Evolutionary conservation across 2,113 vertebrate species (phyloP).

Genomic region (Probosciger aterrimus): DNA sequence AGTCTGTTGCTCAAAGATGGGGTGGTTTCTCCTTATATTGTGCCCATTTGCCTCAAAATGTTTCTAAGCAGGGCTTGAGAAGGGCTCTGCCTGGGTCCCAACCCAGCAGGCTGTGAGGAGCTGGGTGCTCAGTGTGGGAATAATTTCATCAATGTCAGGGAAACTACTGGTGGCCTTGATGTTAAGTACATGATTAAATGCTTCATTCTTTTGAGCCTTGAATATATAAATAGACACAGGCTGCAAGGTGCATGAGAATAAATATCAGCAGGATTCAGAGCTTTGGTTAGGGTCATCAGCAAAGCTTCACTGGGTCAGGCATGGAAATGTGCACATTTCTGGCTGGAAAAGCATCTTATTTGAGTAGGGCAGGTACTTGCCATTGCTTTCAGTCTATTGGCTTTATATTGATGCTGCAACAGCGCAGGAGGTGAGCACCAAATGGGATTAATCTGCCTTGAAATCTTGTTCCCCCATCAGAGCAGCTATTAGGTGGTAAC

Average conservation of each 20-base stretch:
- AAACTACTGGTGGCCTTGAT: not conserved
- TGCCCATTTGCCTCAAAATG: not conserved
- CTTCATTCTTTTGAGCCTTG: not conserved
- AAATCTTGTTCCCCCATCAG: not conserved
- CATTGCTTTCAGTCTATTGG: rapidly evolving
- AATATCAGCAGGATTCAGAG: not conserved
- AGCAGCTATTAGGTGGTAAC: not conserved
- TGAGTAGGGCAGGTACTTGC: not conserved
- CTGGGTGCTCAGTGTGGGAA: rapidly evolving
- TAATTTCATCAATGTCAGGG: not conserved
- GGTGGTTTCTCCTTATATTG: not conserved
- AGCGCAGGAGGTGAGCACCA: not conserved
- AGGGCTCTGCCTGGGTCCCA: not conserved
- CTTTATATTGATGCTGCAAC: rapidly evolving
- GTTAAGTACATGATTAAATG: not conserved
- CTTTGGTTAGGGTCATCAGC: not conserved
- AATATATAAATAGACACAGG: not conserved
- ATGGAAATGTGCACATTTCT: not conserved
- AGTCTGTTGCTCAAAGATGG: not conserved
- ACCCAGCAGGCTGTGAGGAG: not conserved
- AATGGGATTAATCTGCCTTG: not conserved
- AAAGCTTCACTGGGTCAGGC: not conserved
- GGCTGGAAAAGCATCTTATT: not conserved
- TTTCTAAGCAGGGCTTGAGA: not conserved
- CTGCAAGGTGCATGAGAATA: not conserved